A percentile compares a stretch with the other conserved stretches of the same genome.
Evolutionary conservation across 1,140 invertebrate species (phyloP).

Genomic region (Lucilia sericata): DNA sequence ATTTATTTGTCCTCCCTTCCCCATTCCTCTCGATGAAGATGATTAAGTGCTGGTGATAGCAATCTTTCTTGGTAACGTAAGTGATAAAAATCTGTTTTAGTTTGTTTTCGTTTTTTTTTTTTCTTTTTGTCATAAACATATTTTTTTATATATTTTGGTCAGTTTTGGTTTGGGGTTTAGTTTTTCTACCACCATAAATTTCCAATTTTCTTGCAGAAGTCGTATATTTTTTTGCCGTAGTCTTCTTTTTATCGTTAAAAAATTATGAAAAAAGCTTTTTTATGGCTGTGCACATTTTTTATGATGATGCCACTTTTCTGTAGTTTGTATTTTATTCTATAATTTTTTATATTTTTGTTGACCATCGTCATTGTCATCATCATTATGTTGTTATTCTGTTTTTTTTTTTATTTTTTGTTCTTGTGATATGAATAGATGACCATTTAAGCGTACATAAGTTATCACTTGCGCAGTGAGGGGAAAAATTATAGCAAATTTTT

Average conservation of each 20-base stretch:
- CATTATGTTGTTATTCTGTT: conserved; percentile 11
- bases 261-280: conserved; percentile 44
- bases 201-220: conserved; percentile 23
- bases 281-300: conserved; percentile 37
- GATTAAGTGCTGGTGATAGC: background rate
- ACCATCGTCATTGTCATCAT: conserved; percentile 14
- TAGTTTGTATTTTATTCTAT: background rate
- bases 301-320: conserved; percentile 37
- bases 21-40: background rate
- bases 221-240: background rate
- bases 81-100: conserved; percentile 16
- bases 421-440: conserved; percentile 38
- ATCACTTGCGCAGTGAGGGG: background rate
- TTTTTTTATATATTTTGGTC: background rate
- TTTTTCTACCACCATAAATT: conserved; percentile 32
- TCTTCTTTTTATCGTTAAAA: conserved; percentile 27
- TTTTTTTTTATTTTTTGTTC: too few relatives aligned
- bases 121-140: background rate
- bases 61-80: conserved; percentile 22
- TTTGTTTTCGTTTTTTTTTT: conserved; percentile 1
- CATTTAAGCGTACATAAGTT: conserved; percentile 25
- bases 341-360: background rate
- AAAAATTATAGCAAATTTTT: background rate
- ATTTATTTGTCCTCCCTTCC: conserved; percentile 14
- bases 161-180: background rate